These are phyloP conservation scores for Ectemnius lituratus DNA, from an alignment of 2,888 invertebrate genomes.

Conservation along the genomic window DNA sequence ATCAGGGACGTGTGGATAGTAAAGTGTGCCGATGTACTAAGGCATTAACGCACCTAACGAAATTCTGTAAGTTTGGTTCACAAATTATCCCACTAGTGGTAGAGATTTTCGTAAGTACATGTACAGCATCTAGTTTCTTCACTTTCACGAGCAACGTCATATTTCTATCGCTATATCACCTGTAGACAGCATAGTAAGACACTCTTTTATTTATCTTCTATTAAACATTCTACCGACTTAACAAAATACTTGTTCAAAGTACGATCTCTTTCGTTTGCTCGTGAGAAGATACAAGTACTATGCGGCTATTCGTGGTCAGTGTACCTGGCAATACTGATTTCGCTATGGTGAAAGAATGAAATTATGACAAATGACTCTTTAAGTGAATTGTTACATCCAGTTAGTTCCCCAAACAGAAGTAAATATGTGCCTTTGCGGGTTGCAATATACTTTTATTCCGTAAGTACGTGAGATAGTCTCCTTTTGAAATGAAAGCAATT, in stretches of 20 bases:
- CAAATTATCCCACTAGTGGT: slow-evolving; percentile 33
- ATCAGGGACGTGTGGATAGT: slow-evolving; percentile 60
- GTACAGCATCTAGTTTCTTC: slow-evolving; percentile 40
- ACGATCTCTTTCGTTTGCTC: slow-evolving; percentile 38
- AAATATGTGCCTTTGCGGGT: too few relatives aligned
- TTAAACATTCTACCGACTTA: slow-evolving; percentile 49
- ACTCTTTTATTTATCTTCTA: background rate
- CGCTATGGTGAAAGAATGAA: slow-evolving; percentile 24
- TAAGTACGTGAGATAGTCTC: too few relatives aligned
- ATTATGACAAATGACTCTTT: too few relatives aligned
- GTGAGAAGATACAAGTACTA: slow-evolving; percentile 19
- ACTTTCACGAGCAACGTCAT: slow-evolving; percentile 52
- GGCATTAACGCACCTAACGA: slow-evolving; percentile 38
- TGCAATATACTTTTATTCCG: too few relatives aligned
- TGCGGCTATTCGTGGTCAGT: slow-evolving; percentile 30
- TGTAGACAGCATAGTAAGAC: slow-evolving; percentile 8
- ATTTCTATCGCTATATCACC: slow-evolving; percentile 67
- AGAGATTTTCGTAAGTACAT: slow-evolving; percentile 50
- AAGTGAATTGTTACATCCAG: too few relatives aligned
- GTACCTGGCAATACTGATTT: slow-evolving; percentile 45
- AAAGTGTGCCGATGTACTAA: slow-evolving; percentile 48
- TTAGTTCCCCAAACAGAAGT: too few relatives aligned
- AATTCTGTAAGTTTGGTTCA: slow-evolving; percentile 25
- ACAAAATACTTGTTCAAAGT: slow-evolving; percentile 63
- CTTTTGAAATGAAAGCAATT: too few relatives aligned